Evolutionary conservation across 1,140 invertebrate species (phyloP), one percentile per base, ranked within the genome.

Genomic region (Aphelenchoides besseyi): DNA sequence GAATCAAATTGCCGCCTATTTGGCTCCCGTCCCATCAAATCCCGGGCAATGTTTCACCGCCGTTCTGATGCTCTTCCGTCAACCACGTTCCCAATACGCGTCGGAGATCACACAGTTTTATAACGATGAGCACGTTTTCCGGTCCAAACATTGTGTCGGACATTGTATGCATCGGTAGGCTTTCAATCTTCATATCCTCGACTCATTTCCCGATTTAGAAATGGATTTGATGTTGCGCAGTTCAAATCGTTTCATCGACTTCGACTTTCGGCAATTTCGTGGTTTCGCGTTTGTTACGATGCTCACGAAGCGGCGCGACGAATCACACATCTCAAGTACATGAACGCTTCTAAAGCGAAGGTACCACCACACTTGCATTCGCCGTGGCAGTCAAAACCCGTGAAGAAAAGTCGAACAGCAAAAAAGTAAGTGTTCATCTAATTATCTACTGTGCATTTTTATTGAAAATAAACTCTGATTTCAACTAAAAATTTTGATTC

Each of bases 51-150:
- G 78, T 52, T n/a, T 68, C 8, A 73, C 36, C 53, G 71, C 74
- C 30, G 76, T 79, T 26, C 77, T 79, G 29, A 74, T 79, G 70
- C 76, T 79, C 23, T 82, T 79, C 52, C 33, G 68, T 26, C 80
- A 79, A 70, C 80, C 78, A 18, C 3, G 55, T 26, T 48, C 55
- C 35, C 28, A 33, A n/a, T 12, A 70, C 23, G 28, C 53, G 12
- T 41, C 71, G 3, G 70, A 74, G 9, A 82, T 79, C 79, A 59
- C 62, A 32, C 71, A 76, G 9, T 82, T 79, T 61, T 79, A 81
- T 62, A 80, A 75, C 32, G 36, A 29, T 29, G 76, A 79, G 37
- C 77, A 79, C 55, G 76, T 64, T 0, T 33, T 79, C 3, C 36
- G 77, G 37, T 80, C 78, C 26, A 69, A 62, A 23, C 68, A 75